Base-by-base conservation (phyloP, 1,140 invertebrate species). In the Atta cephalotes region DNA sequence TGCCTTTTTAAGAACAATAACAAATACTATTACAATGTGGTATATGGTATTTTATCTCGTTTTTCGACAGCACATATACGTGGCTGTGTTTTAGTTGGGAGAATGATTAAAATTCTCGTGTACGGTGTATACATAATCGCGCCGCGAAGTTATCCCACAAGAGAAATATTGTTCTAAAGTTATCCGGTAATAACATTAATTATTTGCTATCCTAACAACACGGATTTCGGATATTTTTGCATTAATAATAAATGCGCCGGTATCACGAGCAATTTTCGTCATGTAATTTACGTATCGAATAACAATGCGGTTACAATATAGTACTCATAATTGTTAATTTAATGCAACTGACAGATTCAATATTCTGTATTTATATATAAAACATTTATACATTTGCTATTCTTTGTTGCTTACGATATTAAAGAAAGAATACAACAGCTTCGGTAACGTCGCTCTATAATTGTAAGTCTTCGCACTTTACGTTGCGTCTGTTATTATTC, bases 81-180 rank as follows among this genome's bases (percentile, higher is more conserved):
- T 5, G 9, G 4, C 35, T 28, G 31, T 35, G 31, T 51, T 80
- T 81, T 71, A 81, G 31, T 39, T 45, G 4, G 10, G 49, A 56
- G 49, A 35, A 28, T 81, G 51, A 81, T 81, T 81, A 71, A 81
- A 81, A 81, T 53, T 81, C 35, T 28, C 35, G 31, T 39, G 5
- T 14, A 25, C 3, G 3, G 14, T 31, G 14, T 31, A 80, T 28
- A 77, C n/a, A 35, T 39, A 63, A 63, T 63, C 16, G 35, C 35
- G 12, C 31, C 45, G 18, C n/a, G 3, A 70, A 81, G 63, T 81
- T 81, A 28, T 18, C 14, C 49, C 14, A 21, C 31, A 81, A 58
- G 35, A 81, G 65, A 71, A 81, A 81, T 70, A 70, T 81, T 68
- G 6, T 71, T 58, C 65, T 71, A 81, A 81, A 45, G 14, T 81